Conservation (phyloP, 2,113 vertebrate genomes). For the Ailurus styani region DNA sequence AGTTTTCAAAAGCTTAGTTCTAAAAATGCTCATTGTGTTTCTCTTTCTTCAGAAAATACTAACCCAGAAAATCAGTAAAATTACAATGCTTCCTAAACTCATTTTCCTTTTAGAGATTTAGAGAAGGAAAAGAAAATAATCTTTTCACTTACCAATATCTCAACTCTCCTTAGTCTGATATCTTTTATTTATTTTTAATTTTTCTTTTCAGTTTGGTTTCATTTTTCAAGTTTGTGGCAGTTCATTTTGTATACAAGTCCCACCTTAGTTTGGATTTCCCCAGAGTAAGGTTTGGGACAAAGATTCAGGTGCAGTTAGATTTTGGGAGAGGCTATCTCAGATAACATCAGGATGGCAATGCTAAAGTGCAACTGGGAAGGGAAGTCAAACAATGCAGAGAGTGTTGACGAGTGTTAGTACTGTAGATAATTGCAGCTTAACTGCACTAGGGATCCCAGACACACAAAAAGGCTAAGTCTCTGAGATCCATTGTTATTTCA, state of each 20-base stretch:
- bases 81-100: neutral
- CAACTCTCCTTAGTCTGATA: neutral
- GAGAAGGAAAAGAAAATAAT: neutral
- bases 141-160: neutral
- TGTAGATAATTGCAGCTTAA: neutral
- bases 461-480: neutral
- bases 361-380: neutral
- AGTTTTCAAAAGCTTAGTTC: slow-evolving; percentile 9
- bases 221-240: neutral
- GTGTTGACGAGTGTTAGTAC: neutral
- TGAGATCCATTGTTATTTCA: neutral
- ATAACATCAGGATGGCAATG: neutral
- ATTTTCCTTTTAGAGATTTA: neutral
- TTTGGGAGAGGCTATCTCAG: neutral
- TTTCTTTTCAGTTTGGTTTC: neutral
- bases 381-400: neutral
- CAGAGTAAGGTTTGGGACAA: neutral
- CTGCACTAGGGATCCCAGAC: neutral
- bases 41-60: neutral
- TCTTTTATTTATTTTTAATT: neutral
- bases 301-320: neutral
- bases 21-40: neutral
- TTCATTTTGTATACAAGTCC: neutral
- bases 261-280: neutral
- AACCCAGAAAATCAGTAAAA: slow-evolving; percentile 25